Evolutionary conservation across 1,140 invertebrate species (phyloP).

Genomic region (Ephestia elutella): DNA sequence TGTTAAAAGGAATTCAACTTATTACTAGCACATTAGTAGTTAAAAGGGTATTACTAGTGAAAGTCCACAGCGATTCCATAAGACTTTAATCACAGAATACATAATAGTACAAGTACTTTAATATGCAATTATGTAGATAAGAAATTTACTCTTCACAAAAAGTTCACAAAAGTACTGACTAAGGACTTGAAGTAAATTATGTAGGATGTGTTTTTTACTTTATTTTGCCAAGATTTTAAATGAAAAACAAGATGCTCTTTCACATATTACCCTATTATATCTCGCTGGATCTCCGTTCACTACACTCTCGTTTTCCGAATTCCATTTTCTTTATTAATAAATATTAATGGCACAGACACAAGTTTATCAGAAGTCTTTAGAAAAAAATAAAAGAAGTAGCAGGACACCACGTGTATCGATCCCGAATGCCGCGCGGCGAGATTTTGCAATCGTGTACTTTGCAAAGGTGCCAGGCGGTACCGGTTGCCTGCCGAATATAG

Average conservation of each 20-base stretch:
- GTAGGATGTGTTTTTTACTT: no score
- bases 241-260: no score
- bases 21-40: no score
- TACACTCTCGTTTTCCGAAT: slow-evolving; percentile 50
- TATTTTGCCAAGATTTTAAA: no score
- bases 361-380: neutral
- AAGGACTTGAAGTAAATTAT: neutral
- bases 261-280: slow-evolving; percentile 60
- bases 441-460: slow-evolving; percentile 29
- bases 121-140: no score
- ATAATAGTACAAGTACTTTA: no score
- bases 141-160: no score
- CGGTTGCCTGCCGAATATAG: slow-evolving; percentile 38
- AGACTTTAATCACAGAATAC: no score
- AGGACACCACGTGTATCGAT: slow-evolving; percentile 42
- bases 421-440: slow-evolving; percentile 19
- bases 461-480: slow-evolving; percentile 21
- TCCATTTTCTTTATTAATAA: slow-evolving; percentile 32
- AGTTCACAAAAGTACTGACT: neutral
- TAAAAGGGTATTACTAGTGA: no score
- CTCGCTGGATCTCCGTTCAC: slow-evolving; percentile 53
- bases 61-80: no score
- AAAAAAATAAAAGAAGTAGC: no score
- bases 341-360: slow-evolving; percentile 1
- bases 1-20: no score